A percentile compares a stretch with the other conserved stretches of the same genome.
phyloP scores from a whole-genome alignment of 2,888 invertebrate genomes.

The Chymomyza fuscimana region DNA sequence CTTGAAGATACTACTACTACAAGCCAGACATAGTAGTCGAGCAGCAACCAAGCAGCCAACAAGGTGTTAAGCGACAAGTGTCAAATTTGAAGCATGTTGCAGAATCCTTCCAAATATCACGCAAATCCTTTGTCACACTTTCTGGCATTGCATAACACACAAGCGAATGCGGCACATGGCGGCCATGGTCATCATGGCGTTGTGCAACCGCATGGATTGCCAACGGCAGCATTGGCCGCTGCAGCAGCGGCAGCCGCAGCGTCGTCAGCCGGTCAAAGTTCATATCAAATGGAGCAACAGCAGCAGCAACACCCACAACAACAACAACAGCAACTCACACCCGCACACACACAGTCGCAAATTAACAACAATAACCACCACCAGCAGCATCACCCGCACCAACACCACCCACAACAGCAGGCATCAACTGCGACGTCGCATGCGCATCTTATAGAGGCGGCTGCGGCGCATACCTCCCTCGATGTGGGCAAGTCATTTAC shows the following conservation, averaged over 20 bases:
- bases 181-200: conserved; percentile 32
- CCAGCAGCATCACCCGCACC: conserved; percentile 35
- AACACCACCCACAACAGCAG: conserved; percentile 19
- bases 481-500: conserved; percentile 88
- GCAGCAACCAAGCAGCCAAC: neutral
- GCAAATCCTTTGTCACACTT: conserved; percentile 80
- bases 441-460: conserved; percentile 73
- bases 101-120: conserved; percentile 80
- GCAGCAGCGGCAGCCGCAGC: conserved; percentile 62
- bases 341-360: conserved; percentile 39
- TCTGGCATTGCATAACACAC: conserved; percentile 78
- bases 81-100: conserved; percentile 77
- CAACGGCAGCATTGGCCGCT: conserved; percentile 68
- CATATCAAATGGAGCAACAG: conserved; percentile 66
- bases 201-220: conserved; percentile 51
- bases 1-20: conserved; percentile 22
- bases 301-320: conserved; percentile 53
- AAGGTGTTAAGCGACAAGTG: conserved; percentile 20
- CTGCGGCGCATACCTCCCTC: conserved; percentile 77
- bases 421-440: conserved; percentile 60
- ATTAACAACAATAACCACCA: conserved; percentile 36
- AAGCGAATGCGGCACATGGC: conserved; percentile 27
- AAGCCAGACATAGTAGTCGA: conserved; percentile 16
- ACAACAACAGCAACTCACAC: conserved; percentile 48
- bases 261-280: conserved; percentile 66